Base-by-base conservation (phyloP, 2,113 vertebrate species). In the Polypterus bichir region DNA sequence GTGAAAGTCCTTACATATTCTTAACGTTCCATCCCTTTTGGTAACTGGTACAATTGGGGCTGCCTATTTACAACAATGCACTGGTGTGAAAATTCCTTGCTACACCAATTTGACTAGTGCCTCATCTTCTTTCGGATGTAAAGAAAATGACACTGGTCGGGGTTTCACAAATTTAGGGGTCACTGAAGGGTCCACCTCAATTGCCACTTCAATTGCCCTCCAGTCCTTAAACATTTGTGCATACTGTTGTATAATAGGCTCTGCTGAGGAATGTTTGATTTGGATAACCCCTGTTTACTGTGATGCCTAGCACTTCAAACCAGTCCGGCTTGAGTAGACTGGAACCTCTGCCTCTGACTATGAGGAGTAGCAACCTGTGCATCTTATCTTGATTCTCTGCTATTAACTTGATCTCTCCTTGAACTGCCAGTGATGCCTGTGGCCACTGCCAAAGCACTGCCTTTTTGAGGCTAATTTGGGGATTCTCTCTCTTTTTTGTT, bases 81-180 rank as follows among this genome's bases (percentile, higher is more conserved):
- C 64, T 6, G 57, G 57, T 8, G 27, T n/a, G 10, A 64, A 58
- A n/a, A 59, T 49, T 11, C 57, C 49, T 11, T 54, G 59, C 46
- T 65, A 4, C 44, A 64, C 49, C 6, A 60, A n/a, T 3, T 27
- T 44, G 5, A 48, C 57, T 44, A 54, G 51, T 9, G 46, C 57
- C 4, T 65, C 45, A 54, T 65, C 58, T n/a, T 54, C 58, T n/a
- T 54, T 60, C 2, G 49, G 7, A 9, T 46, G 6, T 7, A 59
- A 9, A 27, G 51, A n/a, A 59, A 60, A 65, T 54, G 63, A 57
- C 3, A 65, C 58, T 10, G 54, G 49, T 2, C 10, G 45, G 11
- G 58, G 49, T 46, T 65, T 65, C 44, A 60, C 47, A 54, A 65
- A 65, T 27, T 44, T 65, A 1, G 63, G 57, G 8, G 49, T 10